These are phyloP conservation scores for Ricordea florida DNA, from an alignment of 92 coral and sea anemone species.

Conservation along the genomic window DNA sequence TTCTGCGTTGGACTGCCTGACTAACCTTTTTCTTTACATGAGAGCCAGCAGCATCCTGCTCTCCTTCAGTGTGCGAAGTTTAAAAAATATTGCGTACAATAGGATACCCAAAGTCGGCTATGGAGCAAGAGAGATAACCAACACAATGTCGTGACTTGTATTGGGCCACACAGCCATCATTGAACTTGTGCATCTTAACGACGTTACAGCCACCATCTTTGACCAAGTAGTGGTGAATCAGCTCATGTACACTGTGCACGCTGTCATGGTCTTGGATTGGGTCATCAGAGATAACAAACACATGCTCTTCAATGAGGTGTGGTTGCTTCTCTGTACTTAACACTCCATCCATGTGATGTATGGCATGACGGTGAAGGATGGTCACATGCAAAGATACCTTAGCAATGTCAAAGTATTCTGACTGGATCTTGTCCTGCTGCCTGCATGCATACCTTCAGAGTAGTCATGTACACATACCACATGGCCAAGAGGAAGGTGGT, in stretches of 20 bases:
- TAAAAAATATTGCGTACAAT: constrained; percentile 16
- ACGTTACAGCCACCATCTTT: constrained; percentile 2
- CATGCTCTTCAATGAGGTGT: constrained; percentile 43
- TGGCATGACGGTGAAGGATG: constrained; percentile 53
- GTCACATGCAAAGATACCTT: constrained; percentile 46
- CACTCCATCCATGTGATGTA: constrained; percentile 45
- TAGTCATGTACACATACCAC: constrained; percentile 29
- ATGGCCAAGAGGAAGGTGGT: constrained; percentile 14
- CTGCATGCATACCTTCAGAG: constrained; percentile 45
- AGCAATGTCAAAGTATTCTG: constrained; percentile 29
- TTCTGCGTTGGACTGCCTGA: constrained; percentile 32
- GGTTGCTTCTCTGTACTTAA: constrained; percentile 51
- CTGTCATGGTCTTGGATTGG: constrained; percentile 49
- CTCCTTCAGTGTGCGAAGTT: constrained; percentile 39
- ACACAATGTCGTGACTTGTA: constrained; percentile 35
- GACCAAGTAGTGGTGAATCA: constrained; percentile 19
- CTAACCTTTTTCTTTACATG: constrained; percentile 40
- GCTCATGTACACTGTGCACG: constrained; percentile 46
- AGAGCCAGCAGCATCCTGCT: constrained; percentile 61
- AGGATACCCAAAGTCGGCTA: constrained; percentile 26
- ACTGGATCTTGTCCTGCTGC: constrained; percentile 38
- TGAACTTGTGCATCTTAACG: constrained; percentile 36
- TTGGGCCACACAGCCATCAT: constrained; percentile 44
- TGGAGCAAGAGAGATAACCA: constrained; percentile 36
- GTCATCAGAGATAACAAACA: constrained; percentile 58